Evolutionary conservation across 2,797 vertebrate genomes (phyloP).

Genomic region (Sebastes vulpes): DNA sequence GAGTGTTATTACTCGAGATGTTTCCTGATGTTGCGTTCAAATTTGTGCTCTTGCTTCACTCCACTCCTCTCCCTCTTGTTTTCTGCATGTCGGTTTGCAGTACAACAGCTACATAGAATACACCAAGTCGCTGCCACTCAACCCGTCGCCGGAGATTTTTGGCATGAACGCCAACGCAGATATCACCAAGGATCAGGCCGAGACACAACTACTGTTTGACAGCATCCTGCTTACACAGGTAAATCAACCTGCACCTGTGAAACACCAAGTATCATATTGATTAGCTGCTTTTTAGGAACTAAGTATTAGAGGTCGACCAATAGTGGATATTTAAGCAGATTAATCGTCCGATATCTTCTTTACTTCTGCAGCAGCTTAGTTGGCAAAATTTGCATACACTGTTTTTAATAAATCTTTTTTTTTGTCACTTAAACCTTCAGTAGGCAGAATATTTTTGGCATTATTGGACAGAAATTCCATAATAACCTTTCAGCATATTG

Average conservation of each 20-base stretch:
- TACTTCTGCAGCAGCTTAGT: background rate
- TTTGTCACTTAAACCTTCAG: background rate
- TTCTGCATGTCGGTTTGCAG: constrained; percentile 69
- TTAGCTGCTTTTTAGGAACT: background rate
- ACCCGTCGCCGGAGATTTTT: constrained; percentile 89
- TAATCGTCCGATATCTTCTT: background rate
- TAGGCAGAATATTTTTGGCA: too few relatives aligned
- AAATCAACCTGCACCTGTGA: background rate
- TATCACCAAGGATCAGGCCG: constrained; percentile 91
- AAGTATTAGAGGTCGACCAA: background rate
- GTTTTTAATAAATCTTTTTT: background rate
- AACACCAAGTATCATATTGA: background rate
- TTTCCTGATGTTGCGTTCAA: constrained; percentile 64
- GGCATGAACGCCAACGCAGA: constrained; percentile 92
- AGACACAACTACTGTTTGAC: constrained; percentile 91
- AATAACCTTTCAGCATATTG: too few relatives aligned
- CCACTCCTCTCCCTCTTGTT: constrained; percentile 5
- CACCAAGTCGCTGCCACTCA: constrained; percentile 89
- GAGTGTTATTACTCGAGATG: constrained; percentile 71
- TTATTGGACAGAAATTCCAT: too few relatives aligned
- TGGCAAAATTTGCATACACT: background rate
- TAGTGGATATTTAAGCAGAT: background rate
- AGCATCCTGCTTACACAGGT: constrained; percentile 92
- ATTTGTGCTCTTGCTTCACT: constrained; percentile 24
- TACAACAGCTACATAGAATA: constrained; percentile 89